Conservation (phyloP, 2,113 vertebrate genomes). For the Brienomyrus brachyistius region DNA sequence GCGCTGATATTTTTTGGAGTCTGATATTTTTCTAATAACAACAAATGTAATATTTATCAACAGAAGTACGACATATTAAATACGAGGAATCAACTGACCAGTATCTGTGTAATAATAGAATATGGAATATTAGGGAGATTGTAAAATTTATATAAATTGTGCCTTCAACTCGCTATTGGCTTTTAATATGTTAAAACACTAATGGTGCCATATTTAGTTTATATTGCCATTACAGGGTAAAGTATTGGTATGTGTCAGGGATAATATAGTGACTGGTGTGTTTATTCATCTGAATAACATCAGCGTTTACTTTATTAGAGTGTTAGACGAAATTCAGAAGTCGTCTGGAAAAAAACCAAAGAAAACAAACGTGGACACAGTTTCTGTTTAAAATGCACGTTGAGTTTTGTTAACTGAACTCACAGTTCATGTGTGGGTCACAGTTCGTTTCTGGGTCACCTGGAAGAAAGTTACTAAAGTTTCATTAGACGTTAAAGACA, state of each 20-base stretch:
- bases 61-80: not conserved
- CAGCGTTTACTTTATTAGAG: not conserved
- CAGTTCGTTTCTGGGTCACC: not conserved
- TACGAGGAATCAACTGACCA: not conserved
- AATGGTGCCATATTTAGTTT: not conserved
- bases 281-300: not conserved
- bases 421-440: not conserved
- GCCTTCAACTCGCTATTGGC: not conserved
- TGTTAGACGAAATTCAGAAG: not conserved
- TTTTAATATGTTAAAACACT: not conserved
- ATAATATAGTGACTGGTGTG: not conserved
- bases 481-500: not conserved
- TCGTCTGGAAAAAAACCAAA: not conserved
- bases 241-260: not conserved
- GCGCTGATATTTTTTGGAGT: not conserved
- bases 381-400: constrained; percentile 1
- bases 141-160: not conserved
- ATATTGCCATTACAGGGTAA: not conserved
- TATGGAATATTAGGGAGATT: not conserved
- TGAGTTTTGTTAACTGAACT: not conserved
- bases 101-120: not conserved
- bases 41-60: not conserved
- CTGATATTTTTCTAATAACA: not conserved
- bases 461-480: not conserved
- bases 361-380: not conserved